Evolutionary conservation across 2,888 invertebrate species (phyloP), one percentile per base, ranked within the genome.

Genomic region (Brenthis daphne): DNA sequence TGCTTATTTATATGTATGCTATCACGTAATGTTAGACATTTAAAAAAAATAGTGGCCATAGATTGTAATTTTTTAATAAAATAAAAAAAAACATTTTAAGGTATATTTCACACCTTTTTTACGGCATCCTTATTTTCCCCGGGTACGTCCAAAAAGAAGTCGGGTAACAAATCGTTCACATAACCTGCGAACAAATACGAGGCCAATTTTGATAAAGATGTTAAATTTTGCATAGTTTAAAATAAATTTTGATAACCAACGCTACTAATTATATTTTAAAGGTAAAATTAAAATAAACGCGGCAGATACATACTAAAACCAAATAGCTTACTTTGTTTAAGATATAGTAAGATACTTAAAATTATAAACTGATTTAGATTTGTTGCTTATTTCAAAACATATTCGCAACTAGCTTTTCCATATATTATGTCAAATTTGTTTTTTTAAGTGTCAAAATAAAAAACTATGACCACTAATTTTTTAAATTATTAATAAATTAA

Each of bases 81-180:
- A 67, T 57, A 67, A 60, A 43, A 60, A 60, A 43, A 60, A 47
- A 69, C 14, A 56, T 55, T 67, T 73, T 69, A 69, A 68, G 64
- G 72, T 75, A 75, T 68, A 43, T 67, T 75, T 84, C 85, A 83
- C 82, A 90, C 90, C 89, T 88, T 85, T 80, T 81, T 84, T 61
- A 78, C 74, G 60, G 79, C 76, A 68, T 71, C 71, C 77, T 77
- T 73, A 76, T 77, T 70, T 68, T 78, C 80, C 56, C 77, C 85
- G 72, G 82, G 86, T 71, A 80, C 81, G 61, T 91, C 97, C 87
- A 99, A 90, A 93, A 98, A 99, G 91, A 98, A 98, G 90, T 99
- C 99, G 0, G 95, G 94, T 94, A 98, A 94, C 73, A 98, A 91
- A 73, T 95, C 94, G 71, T 94, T 91, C 77, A 93, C 82, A 82